These are phyloP conservation scores for Eristalis tenax DNA, from an alignment of 2,888 invertebrate species.

Conservation along the genomic window DNA sequence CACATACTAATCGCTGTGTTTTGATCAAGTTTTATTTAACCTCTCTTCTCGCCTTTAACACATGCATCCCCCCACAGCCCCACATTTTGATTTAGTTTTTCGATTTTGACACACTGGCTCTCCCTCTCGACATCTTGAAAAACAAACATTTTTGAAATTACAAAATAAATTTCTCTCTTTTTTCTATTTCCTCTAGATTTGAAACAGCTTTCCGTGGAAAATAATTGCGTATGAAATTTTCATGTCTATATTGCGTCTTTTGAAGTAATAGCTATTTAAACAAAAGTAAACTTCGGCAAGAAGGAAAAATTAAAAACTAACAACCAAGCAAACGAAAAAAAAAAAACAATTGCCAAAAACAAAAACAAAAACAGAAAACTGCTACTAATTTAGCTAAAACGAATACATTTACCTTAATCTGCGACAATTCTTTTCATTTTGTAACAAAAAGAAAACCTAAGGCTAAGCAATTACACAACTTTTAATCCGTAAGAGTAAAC, in stretches of 20 bases:
- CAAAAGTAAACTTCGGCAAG: constrained; percentile 15
- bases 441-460: constrained; percentile 36
- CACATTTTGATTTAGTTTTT: not conserved
- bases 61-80: not conserved
- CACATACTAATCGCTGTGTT: constrained; percentile 3
- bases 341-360: constrained; percentile 21
- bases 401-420: constrained; percentile 54
- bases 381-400: constrained; percentile 56
- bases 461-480: constrained; percentile 46
- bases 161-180: constrained; percentile 47
- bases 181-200: constrained; percentile 76
- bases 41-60: not conserved
- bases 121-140: not conserved
- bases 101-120: not conserved
- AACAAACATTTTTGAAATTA: constrained; percentile 15
- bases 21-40: constrained; percentile 6
- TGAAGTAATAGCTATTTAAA: constrained; percentile 66
- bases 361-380: constrained; percentile 27
- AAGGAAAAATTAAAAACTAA: constrained; percentile 34
- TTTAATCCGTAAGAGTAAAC: constrained; percentile 13
- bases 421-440: constrained; percentile 54
- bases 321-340: constrained; percentile 41
- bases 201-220: constrained; percentile 76
- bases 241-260: constrained; percentile 75
- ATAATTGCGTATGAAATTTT: constrained; percentile 76